phyloP scores from a whole-genome alignment of 2,888 invertebrate genomes.

The Drosophila pegasa region DNA sequence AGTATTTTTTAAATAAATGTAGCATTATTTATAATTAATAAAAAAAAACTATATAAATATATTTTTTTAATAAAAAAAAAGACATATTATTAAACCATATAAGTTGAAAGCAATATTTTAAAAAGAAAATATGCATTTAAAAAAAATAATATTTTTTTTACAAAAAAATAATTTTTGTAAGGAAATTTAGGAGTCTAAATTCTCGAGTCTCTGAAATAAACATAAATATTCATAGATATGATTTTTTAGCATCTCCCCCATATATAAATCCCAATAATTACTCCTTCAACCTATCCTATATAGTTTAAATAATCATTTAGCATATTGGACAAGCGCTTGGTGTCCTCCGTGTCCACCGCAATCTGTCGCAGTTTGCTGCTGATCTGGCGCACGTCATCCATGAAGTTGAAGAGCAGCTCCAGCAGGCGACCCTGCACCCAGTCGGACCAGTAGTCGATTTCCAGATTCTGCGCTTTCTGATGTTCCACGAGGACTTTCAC shows the following conservation, averaged over 20 bases:
- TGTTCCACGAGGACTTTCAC: conserved; percentile 21
- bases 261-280: neutral
- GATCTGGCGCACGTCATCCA: conserved; percentile 31
- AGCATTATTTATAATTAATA: no score
- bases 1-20: no score
- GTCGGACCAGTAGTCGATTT: conserved; percentile 50
- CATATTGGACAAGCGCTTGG: conserved; percentile 11
- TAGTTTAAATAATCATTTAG: conserved; percentile 36
- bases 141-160: no score
- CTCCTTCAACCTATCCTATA: neutral
- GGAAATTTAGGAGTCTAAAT: no score
- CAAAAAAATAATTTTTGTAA: no score
- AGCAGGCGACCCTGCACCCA: conserved; percentile 55
- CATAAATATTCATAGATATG: no score
- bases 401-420: conserved; percentile 40
- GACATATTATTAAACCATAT: no score
- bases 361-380: conserved; percentile 24
- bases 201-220: no score
- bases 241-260: neutral
- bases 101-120: no score
- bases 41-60: no score
- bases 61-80: no score
- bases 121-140: no score
- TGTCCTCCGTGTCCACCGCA: conserved; percentile 10
- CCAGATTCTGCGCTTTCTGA: neutral